phyloP scores from a whole-genome alignment of 2,797 vertebrate species.

The Syngnathus rostellatus region DNA sequence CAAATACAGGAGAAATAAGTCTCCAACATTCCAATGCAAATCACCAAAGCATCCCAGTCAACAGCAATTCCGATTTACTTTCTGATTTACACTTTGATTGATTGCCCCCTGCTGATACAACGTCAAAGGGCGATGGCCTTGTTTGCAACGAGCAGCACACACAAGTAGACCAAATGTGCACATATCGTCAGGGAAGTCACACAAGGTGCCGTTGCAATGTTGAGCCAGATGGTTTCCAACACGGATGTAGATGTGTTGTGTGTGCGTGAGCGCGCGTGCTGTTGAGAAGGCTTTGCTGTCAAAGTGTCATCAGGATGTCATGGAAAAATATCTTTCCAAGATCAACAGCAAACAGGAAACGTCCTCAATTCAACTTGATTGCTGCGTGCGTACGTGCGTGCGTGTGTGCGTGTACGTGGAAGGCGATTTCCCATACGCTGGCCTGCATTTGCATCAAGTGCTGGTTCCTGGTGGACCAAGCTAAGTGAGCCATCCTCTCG shows the following conservation, averaged over 20 bases:
- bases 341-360: conserved; percentile 87
- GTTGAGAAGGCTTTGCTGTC: conserved; percentile 31
- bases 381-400: conserved; percentile 33
- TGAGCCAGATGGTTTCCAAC: not conserved
- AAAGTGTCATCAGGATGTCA: conserved; percentile 69
- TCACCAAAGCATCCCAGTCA: too few species aligned
- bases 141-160: too few species aligned
- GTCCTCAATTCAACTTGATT: conserved; percentile 78
- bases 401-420: conserved; percentile 3
- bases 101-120: too few species aligned
- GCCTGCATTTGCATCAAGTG: not conserved
- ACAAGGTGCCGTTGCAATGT: not conserved
- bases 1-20: too few species aligned
- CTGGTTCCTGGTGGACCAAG: too few species aligned
- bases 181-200: too few species aligned
- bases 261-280: not conserved
- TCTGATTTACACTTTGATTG: too few species aligned
- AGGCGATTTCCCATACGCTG: not conserved
- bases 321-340: conserved; percentile 83
- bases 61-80: too few species aligned
- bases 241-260: not conserved
- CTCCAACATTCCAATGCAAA: too few species aligned
- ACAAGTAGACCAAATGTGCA: too few species aligned
- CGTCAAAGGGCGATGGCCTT: too few species aligned
- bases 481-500: too few species aligned